Percentiles rank a stretch among this genome's conserved stretches.
Evolutionary conservation across 2,113 vertebrate genomes (phyloP).

Genomic region (Polyodon spathula): DNA sequence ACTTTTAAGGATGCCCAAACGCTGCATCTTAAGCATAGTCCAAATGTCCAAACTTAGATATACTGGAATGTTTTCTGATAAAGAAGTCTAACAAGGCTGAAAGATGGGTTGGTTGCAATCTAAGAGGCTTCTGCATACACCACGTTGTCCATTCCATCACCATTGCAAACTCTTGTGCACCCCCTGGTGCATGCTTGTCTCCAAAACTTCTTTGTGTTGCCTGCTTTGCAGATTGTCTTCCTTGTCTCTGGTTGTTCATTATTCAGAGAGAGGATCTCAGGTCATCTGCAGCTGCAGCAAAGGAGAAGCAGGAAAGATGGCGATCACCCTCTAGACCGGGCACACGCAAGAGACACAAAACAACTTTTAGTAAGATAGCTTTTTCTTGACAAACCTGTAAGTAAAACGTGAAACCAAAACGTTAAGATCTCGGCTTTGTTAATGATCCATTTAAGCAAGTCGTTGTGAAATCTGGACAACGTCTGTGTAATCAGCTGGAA

Average conservation of each 20-base stretch:
- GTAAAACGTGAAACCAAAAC: conserved; percentile 46
- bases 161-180: conserved; percentile 85
- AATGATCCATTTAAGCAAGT: conserved; percentile 50
- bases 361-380: conserved; percentile 67
- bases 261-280: conserved; percentile 99
- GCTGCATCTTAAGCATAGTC: conserved; percentile 41
- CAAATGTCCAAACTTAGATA: conserved; percentile 34
- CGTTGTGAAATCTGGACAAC: conserved; percentile 48
- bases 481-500: conserved; percentile 70
- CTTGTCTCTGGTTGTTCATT: conserved; percentile 97
- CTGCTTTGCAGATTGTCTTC: conserved; percentile 95
- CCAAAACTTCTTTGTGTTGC: conserved; percentile 84
- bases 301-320: conserved; percentile 94
- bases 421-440: conserved; percentile 42
- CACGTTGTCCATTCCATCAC: conserved; percentile 56
- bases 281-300: conserved; percentile 95
- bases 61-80: conserved; percentile 12
- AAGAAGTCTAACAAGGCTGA: conserved; percentile 14
- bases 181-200: conserved; percentile 90
- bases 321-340: conserved; percentile 96
- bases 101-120: conserved; percentile 28
- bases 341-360: conserved; percentile 87
- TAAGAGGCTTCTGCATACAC: conserved; percentile 51
- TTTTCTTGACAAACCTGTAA: conserved; percentile 51
- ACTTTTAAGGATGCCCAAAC: conserved; percentile 43